Conservation (phyloP, 2,797 vertebrate genomes). For the Petrocephalus sullivani region DNA sequence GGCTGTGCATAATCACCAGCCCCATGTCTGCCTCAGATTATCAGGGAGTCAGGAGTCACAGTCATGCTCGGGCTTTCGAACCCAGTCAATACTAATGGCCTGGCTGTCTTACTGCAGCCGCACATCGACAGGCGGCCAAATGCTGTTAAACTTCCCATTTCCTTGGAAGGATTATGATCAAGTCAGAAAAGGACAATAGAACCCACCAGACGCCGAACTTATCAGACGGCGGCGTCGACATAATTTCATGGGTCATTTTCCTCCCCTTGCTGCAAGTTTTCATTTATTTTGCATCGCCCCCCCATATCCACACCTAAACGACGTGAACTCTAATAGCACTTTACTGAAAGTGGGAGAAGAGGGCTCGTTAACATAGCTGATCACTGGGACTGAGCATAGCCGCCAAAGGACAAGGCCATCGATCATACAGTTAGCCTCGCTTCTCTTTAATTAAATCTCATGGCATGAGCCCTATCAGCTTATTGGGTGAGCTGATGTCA, state of each 20-base stretch:
- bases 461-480: neutral
- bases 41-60: neutral
- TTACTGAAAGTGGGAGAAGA: neutral
- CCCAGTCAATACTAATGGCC: neutral
- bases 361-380: conserved; percentile 31
- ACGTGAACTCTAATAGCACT: neutral
- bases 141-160: neutral
- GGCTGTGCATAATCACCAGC: neutral
- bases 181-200: neutral
- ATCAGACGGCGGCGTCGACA: neutral
- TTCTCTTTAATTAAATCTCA: neutral
- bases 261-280: neutral
- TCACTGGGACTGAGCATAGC: conserved; percentile 29
- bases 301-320: neutral
- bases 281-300: neutral
- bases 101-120: neutral
- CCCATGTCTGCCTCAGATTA: neutral
- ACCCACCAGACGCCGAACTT: neutral
- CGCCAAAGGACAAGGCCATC: neutral
- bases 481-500: conserved; percentile 9
- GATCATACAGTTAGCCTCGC: neutral
- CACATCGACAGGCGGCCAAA: neutral
- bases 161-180: neutral
- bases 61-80: neutral
- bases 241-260: neutral